These are phyloP conservation scores for Timandra comae DNA, from an alignment of 2,888 invertebrate genomes.

Conservation along the genomic window DNA sequence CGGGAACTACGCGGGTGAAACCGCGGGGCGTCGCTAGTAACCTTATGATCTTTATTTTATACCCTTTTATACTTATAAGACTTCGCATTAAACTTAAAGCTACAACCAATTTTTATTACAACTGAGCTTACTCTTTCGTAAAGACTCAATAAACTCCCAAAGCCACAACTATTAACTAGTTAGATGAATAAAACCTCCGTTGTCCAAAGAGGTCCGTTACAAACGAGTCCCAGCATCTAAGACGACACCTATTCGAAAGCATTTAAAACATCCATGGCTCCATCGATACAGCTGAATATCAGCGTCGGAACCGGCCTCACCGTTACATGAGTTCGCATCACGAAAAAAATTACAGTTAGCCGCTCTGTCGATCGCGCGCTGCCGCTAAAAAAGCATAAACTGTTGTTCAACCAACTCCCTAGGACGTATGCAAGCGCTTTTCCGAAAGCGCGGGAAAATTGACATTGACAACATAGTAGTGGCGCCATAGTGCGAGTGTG, in stretches of 20 bases:
- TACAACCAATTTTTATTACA: too few relatives aligned
- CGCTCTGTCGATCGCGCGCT: conserved; percentile 44
- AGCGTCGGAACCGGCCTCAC: conserved; percentile 56
- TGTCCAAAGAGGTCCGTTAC: too few relatives aligned
- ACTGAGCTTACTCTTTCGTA: too few relatives aligned
- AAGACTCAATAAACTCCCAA: too few relatives aligned
- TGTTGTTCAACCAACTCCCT: conserved; percentile 52
- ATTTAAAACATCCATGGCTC: conserved; percentile 41
- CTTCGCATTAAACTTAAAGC: too few relatives aligned
- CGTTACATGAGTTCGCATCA: conserved; percentile 60
- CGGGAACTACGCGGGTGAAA: too few relatives aligned
- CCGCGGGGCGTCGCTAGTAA: too few relatives aligned
- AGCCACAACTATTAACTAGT: too few relatives aligned
- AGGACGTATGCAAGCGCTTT: conserved; percentile 53
- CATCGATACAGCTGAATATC: conserved; percentile 35
- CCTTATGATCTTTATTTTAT: too few relatives aligned
- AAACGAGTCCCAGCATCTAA: conserved; percentile 2
- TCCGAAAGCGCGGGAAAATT: conserved; percentile 45
- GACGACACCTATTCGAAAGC: conserved; percentile 5
- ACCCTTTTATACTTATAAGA: too few relatives aligned
- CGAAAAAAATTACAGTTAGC: conserved; percentile 73
- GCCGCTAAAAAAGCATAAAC: conserved; percentile 68
- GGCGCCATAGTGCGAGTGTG: conserved; percentile 29
- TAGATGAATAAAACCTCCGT: too few relatives aligned
- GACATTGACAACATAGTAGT: conserved; percentile 55